Evolutionary conservation across 2,113 vertebrate genomes (phyloP).

Genomic region (Gobio gobio): DNA sequence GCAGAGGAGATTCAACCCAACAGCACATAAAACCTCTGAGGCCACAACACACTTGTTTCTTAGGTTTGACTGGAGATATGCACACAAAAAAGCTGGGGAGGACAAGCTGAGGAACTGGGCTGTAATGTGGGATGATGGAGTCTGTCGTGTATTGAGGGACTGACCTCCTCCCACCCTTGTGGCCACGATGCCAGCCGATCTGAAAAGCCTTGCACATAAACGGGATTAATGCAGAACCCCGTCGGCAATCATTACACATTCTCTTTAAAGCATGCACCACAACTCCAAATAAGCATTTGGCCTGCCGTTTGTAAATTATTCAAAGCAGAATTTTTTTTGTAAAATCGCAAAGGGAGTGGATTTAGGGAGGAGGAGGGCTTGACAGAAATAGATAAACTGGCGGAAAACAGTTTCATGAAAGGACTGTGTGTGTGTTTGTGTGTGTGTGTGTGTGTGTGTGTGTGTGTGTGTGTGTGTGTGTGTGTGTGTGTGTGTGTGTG

Average conservation of each 20-base stretch:
- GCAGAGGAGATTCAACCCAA: no score
- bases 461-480: constrained; percentile 2
- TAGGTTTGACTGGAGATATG: not conserved
- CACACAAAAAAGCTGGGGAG: constrained; percentile 1
- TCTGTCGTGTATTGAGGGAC: constrained; percentile 28
- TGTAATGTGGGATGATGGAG: constrained; percentile 47
- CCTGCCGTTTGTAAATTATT: constrained; percentile 78
- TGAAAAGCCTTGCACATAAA: constrained; percentile 80
- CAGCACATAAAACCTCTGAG: not conserved
- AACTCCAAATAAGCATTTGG: constrained; percentile 79
- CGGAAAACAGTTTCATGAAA: constrained; percentile 54
- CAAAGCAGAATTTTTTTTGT: constrained; percentile 70
- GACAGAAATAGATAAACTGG: constrained; percentile 67
- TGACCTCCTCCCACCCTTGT: constrained; percentile 53
- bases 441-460: not conserved
- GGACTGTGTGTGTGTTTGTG: constrained; percentile 32
- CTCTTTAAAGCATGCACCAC: constrained; percentile 78
- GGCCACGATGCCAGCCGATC: constrained; percentile 77
- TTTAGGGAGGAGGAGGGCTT: constrained; percentile 52
- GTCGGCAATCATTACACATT: constrained; percentile 81
- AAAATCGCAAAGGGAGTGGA: constrained; percentile 37
- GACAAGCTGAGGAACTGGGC: constrained; percentile 16
- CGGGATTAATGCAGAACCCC: constrained; percentile 80
- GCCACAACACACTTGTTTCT: not conserved
- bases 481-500: constrained; percentile 6